Evolutionary conservation across 2,797 vertebrate species (phyloP).

Genomic region (Pteronotus mesoamericanus): DNA sequence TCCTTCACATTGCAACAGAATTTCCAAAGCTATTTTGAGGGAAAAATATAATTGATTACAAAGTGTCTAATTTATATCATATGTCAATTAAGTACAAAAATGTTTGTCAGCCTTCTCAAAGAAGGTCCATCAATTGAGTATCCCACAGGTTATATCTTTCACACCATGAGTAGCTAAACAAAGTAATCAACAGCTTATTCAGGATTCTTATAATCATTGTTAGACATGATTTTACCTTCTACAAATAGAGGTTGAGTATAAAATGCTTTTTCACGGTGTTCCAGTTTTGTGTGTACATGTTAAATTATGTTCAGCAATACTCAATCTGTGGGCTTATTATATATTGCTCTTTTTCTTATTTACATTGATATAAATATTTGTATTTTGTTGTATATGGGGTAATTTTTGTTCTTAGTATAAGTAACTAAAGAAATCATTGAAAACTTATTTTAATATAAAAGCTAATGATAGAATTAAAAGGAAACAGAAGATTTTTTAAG

Average conservation of each 20-base stretch:
- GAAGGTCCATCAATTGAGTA: background rate
- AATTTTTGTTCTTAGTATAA: conserved; percentile 34
- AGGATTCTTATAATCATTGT: background rate
- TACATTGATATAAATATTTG: background rate
- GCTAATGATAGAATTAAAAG: background rate
- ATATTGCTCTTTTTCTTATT: background rate
- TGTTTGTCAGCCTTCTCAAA: background rate
- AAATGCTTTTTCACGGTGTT: background rate
- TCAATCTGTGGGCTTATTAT: background rate
- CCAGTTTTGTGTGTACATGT: background rate
- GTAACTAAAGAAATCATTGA: conserved; percentile 18
- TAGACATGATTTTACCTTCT: background rate
- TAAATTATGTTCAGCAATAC: background rate
- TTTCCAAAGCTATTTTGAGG: conserved; percentile 44
- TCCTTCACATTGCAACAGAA: background rate
- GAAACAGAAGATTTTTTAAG: background rate
- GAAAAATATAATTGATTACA: background rate
- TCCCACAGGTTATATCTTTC: background rate
- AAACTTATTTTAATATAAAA: conserved; percentile 49
- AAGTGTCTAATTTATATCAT: background rate
- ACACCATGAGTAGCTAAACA: background rate
- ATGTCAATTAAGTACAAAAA: background rate
- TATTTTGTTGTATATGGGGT: background rate
- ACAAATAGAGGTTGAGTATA: background rate
- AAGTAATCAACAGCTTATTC: background rate